Evolutionary conservation across 2,797 vertebrate genomes (phyloP).

Genomic region (Saxicola maurus): DNA sequence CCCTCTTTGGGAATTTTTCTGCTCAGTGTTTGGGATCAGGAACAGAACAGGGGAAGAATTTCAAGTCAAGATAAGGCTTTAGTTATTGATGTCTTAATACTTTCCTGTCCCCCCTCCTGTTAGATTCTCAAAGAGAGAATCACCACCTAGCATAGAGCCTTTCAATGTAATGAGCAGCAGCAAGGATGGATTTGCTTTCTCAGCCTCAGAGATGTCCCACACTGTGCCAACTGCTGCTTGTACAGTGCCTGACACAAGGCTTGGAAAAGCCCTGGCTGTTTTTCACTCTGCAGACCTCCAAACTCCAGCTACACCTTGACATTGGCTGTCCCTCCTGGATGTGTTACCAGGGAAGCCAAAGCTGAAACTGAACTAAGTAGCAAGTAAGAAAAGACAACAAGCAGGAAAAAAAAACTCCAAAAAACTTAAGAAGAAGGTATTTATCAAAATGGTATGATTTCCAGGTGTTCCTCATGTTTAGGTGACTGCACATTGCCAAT

Average conservation of each 20-base stretch:
- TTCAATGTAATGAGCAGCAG: neutral
- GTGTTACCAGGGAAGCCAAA: neutral
- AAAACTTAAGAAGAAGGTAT: neutral
- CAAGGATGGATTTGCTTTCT: neutral
- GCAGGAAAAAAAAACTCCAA: neutral
- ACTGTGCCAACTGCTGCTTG: accelerated
- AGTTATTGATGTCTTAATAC: neutral
- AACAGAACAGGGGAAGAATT: neutral
- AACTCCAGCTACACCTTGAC: neutral
- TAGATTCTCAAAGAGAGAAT: neutral
- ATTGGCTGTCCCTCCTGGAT: neutral
- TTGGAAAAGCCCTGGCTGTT: neutral
- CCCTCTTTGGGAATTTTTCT: neutral
- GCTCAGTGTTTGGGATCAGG: neutral
- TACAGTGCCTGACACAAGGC: accelerated
- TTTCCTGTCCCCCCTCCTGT: neutral
- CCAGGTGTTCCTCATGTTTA: neutral
- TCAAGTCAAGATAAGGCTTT: neutral
- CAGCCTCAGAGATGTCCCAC: neutral
- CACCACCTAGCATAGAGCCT: neutral
- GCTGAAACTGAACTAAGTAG: neutral
- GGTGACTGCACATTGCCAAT: neutral
- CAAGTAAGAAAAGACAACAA: neutral
- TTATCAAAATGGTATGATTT: neutral
- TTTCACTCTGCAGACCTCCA: neutral